Conservation (phyloP, 2,797 vertebrate genomes). For the Phrynocephalus forsythii region DNA sequence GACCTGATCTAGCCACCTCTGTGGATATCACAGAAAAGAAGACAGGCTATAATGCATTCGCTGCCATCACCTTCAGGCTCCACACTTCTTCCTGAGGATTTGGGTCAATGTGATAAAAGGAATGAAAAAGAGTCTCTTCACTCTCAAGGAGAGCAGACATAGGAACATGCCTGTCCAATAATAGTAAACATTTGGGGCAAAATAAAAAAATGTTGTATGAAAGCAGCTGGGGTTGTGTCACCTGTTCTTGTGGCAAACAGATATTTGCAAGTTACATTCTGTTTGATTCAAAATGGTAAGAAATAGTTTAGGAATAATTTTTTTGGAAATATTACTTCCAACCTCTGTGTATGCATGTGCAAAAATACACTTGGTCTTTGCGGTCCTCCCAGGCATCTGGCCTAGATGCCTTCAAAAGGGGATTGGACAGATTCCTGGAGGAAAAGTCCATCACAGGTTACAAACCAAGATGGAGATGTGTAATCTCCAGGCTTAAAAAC, state of each 20-base stretch:
- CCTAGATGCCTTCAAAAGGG: too few species aligned
- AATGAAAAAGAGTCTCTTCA: not conserved
- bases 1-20: constrained; percentile 16
- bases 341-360: not conserved
- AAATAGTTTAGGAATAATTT: not conserved
- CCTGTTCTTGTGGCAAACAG: too few species aligned
- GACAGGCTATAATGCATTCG: constrained; percentile 10
- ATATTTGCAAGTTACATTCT: too few species aligned
- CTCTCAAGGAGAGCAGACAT: not conserved
- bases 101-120: constrained; percentile 6
- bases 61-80: constrained; percentile 19
- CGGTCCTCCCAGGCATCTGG: too few species aligned
- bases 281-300: too few species aligned
- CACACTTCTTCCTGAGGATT: constrained; percentile 35
- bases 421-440: too few species aligned
- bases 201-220: too few species aligned
- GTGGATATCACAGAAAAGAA: constrained; percentile 33
- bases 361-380: too few species aligned
- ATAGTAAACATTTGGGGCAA: not conserved
- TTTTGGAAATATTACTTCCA: not conserved
- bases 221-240: too few species aligned
- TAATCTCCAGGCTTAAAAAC: too few species aligned
- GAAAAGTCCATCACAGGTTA: too few species aligned
- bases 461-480: too few species aligned
- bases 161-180: not conserved